Evolutionary conservation across 2,113 vertebrate species (phyloP).

Genomic region (Percina caprodes): DNA sequence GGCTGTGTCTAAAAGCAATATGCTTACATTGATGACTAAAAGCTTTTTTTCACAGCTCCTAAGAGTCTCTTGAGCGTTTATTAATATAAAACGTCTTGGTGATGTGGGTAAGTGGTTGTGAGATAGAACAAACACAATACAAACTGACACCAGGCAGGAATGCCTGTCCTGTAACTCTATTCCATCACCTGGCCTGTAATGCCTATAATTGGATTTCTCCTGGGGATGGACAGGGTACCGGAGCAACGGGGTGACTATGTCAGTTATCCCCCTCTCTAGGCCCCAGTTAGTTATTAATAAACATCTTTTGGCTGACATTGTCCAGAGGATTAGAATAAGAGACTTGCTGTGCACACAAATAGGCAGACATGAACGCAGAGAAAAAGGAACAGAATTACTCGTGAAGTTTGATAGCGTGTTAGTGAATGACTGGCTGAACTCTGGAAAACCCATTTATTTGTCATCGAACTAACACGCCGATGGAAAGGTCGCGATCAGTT

Average conservation of each 20-base stretch:
- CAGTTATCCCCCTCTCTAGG: constrained; percentile 47
- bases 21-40: not conserved
- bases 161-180: constrained; percentile 58
- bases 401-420: not conserved
- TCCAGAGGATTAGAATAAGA: constrained; percentile 65
- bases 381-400: not conserved
- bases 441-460: not conserved
- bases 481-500: not conserved
- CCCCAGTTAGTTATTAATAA: constrained; percentile 73
- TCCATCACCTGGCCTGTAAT: constrained; percentile 68
- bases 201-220: constrained; percentile 68
- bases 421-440: not conserved
- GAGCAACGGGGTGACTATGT: constrained; percentile 47
- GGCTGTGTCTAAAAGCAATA: not conserved
- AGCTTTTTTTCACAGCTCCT: not conserved
- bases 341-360: constrained; percentile 22
- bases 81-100: not conserved
- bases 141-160: constrained; percentile 27
- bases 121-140: constrained; percentile 34
- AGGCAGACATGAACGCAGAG: constrained; percentile 3
- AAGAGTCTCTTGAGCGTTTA: not conserved
- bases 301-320: constrained; percentile 80
- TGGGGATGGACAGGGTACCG: constrained; percentile 42
- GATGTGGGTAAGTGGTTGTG: not conserved
- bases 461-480: not conserved